Percentiles rank a stretch among this genome's conserved stretches.
Conservation (phyloP, 2,888 invertebrate species). For the Cantharis lateralis region DNA sequence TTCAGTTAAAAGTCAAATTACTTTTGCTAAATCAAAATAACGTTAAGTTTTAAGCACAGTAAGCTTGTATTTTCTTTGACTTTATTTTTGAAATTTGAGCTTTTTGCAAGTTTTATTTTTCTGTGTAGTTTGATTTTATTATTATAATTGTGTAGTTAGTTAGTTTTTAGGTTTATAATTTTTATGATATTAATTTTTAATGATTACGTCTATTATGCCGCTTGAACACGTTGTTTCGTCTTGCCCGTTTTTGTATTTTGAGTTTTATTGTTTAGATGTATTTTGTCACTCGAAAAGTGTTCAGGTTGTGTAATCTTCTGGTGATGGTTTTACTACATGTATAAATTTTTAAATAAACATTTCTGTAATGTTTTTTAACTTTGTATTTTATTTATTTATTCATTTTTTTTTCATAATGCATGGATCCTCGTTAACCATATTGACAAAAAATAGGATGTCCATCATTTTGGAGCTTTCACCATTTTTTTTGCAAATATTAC, state of each 20-base stretch:
- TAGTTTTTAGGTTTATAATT: conserved; percentile 38
- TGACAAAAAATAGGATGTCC: neutral
- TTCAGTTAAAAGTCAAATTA: conserved; percentile 24
- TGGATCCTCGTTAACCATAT: conserved; percentile 39
- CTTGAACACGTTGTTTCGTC: conserved; percentile 42
- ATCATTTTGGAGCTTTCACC: neutral
- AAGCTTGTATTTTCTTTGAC: conserved; percentile 43
- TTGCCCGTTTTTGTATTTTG: conserved; percentile 28
- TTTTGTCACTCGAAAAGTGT: conserved; percentile 14
- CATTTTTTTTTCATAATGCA: conserved; percentile 40
- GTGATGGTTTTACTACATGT: conserved; percentile 53
- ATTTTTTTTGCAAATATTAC: neutral
- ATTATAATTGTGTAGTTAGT: conserved; percentile 41
- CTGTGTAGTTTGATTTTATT: conserved; percentile 39
- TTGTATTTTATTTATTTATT: conserved; percentile 51
- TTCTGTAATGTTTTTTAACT: conserved; percentile 53
- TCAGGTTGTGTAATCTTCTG: conserved; percentile 37
- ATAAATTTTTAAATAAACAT: conserved; percentile 55
- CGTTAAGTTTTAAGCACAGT: conserved; percentile 49
- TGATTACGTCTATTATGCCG: conserved; percentile 35
- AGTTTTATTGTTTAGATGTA: neutral
- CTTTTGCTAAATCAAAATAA: conserved; percentile 31
- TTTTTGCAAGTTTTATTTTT: conserved; percentile 38
- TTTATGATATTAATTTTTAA: conserved; percentile 42
- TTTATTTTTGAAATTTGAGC: conserved; percentile 33